Evolutionary conservation across 2,113 vertebrate genomes (phyloP), one percentile per base, ranked within the genome.

Genomic region (Leptosomus discolor): DNA sequence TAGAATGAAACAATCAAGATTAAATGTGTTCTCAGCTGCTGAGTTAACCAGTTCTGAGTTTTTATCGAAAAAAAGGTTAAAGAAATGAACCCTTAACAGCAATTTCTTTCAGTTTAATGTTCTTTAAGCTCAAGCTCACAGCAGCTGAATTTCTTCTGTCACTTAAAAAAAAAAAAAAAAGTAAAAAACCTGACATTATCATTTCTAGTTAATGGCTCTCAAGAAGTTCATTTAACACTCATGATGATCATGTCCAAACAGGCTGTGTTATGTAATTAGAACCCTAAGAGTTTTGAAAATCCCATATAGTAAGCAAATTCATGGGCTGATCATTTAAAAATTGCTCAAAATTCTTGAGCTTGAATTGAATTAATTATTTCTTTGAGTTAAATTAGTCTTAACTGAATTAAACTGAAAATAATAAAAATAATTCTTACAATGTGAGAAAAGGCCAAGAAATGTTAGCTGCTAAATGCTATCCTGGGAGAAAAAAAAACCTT

Each of bases 1-100:
- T 91, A 94, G 96, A 97, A 95, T 90, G 95, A 95, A 93, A 73
- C 85, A 94, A 96, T 97, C 91, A 95, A 97, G 97, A 95, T 94
- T 85, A 95, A 97, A 97, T 93, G 71, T 96, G 70, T 86, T 97
- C 73, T 95, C 91, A 96, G 81, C 73, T 97, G 94, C 92, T 97
- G 95, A 96, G 82, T 92, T 96, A 84, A 91, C 85, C 2, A 37
- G 74, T 97, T 94, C 74, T 63, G 58, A 91, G 74, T 56, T 96
- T 89, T 92, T 83, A 91, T 97, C 6, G 7, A 85, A 90, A 34
- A 94, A 95, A 96, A 92, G 94, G 89, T 96, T 95, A 94, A 95
- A 95, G 88, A 94, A 95, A 88, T 0, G 4, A 96, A 91, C 63
- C 12, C 51, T 89, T 89, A 92, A 67, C 48, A 60, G 65, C 48